Percentiles rank a stretch among this genome's conserved stretches.
These are phyloP conservation scores for Mimachlamys varia DNA, from an alignment of 2,888 invertebrate species.

Conservation along the genomic window DNA sequence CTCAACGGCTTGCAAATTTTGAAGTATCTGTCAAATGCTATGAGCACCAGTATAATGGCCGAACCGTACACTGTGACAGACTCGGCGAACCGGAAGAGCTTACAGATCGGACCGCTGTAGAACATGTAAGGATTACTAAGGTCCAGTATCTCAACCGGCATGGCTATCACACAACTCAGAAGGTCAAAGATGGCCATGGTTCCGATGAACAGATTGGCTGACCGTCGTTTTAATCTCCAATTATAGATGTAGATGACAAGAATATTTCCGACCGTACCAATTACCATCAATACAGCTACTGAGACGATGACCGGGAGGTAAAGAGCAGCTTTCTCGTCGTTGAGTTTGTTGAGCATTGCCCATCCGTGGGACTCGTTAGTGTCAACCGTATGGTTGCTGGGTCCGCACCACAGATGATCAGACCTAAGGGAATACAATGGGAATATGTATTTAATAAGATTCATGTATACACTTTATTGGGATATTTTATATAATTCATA, in stretches of 20 bases:
- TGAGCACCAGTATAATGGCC: constrained; percentile 69
- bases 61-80: constrained; percentile 71
- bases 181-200: constrained; percentile 75
- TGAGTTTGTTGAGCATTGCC: constrained; percentile 55
- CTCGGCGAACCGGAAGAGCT: constrained; percentile 68
- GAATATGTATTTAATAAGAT: no score
- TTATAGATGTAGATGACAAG: constrained; percentile 71
- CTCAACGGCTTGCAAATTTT: constrained; percentile 72
- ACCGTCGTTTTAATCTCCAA: constrained; percentile 68
- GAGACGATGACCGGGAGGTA: constrained; percentile 71
- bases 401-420: constrained; percentile 13
- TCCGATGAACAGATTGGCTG: constrained; percentile 74
- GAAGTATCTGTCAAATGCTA: constrained; percentile 74
- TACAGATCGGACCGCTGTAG: constrained; percentile 68
- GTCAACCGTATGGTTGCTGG: neutral
- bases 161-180: constrained; percentile 68
- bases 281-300: constrained; percentile 65
- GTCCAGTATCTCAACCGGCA: constrained; percentile 73
- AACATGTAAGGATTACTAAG: constrained; percentile 71
- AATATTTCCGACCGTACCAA: constrained; percentile 70
- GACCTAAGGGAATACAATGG: neutral
- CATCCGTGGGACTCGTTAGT: neutral
- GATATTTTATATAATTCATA: no score
- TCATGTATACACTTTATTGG: no score
- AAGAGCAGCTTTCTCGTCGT: constrained; percentile 64